Evolutionary conservation across 2,888 invertebrate genomes (phyloP), one percentile per base, ranked within the genome.

Genomic region (Synergus gifuensis): DNA sequence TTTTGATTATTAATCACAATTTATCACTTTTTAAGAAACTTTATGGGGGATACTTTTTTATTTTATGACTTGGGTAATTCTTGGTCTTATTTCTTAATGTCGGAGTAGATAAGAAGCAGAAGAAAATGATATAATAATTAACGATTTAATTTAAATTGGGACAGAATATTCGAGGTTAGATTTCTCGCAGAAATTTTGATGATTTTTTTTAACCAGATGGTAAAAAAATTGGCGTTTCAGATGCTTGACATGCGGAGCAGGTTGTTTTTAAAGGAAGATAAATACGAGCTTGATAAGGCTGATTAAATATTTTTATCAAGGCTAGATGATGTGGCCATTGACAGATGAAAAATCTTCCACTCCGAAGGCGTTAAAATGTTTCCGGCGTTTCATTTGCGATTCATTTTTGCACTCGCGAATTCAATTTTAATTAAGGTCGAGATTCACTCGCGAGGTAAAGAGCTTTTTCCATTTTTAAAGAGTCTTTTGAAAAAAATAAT

Each of bases 311-410:
- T 78, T 79, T 80, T 77, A 80, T 82, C 82, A 82, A 80, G 80
- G 82, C 79, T 80, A 62, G 78, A 81, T 82, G 82, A 82, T 82
- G 82, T 82, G 82, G 82, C 82, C 77, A 63, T 73, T 73, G 73
- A 73, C 73, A 73, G 73, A 16, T 73, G 36, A 54, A 73, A 8
- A 9, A 67, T 67, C 54, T 54, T 73, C 36, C 12, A 73, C 36
- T 73, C 49, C 36, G 36, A 73, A 73, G 28, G 46, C 4, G 22
- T 18, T 28, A n/a, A 73, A 73, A 36, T 16, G n/a, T 73, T 73
- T 73, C 16, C 49, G 73, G 11, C 73, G 73, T 73, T 73, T 73
- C 73, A 73, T 73, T 73, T 49, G 54, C 28, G n/a, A 9, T 54
- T 12, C 69, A 69, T 16, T 49, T 14, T 49, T 8, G 7, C 49